phyloP scores from a whole-genome alignment of 2,113 vertebrate species.

The Cettia cetti region DNA sequence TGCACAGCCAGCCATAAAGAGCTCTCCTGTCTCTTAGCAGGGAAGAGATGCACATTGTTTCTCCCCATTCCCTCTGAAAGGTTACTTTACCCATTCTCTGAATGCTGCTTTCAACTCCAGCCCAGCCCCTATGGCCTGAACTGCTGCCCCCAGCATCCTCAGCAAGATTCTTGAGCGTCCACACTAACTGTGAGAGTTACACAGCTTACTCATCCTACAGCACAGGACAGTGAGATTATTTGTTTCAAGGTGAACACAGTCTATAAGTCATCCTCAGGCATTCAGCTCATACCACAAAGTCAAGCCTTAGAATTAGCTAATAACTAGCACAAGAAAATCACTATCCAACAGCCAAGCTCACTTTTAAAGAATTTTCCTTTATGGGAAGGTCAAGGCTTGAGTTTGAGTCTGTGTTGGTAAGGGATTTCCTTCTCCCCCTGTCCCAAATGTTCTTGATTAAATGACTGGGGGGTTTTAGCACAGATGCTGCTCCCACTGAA shows the following conservation, averaged over 20 bases:
- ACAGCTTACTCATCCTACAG: neutral
- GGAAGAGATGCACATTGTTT: neutral
- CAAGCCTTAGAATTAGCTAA: neutral
- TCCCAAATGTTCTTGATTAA: neutral
- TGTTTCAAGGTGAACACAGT: neutral
- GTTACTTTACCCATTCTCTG: neutral
- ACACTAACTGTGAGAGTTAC: neutral
- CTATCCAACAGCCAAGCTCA: neutral
- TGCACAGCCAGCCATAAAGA: neutral
- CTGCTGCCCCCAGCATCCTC: neutral
- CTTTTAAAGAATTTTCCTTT: neutral
- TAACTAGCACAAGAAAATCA: neutral
- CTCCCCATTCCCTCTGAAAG: neutral
- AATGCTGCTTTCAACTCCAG: neutral
- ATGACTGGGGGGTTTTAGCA: neutral
- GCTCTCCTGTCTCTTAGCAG: neutral
- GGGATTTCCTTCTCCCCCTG: neutral
- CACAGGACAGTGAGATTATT: neutral
- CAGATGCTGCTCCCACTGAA: neutral
- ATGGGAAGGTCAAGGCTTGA: neutral
- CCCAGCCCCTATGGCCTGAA: neutral
- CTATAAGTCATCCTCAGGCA: neutral
- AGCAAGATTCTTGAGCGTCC: neutral
- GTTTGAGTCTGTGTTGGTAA: neutral
- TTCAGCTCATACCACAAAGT: neutral